Percentiles rank a stretch among this genome's conserved stretches.
Conservation (phyloP, 2,113 vertebrate species). For the Rhodinocichla rosea region DNA sequence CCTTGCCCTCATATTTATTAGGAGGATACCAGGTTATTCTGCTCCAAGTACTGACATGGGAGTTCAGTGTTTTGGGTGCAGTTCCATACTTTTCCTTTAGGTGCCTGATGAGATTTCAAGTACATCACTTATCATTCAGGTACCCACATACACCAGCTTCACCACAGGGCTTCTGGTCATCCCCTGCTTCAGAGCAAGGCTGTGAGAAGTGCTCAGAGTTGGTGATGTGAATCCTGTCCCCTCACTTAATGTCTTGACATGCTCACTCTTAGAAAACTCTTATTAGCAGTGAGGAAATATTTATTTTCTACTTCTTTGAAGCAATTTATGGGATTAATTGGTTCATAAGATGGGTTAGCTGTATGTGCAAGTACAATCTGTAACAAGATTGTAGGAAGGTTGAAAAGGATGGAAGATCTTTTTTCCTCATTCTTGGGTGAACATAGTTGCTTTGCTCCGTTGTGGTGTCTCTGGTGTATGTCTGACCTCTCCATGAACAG, state of each 20-base stretch:
- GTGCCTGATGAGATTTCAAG: background rate
- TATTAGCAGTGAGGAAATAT: background rate
- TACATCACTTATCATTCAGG: background rate
- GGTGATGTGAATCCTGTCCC: accelerated
- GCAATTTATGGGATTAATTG: background rate
- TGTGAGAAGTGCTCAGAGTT: background rate
- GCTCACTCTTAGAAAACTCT: background rate
- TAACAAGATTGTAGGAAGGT: background rate
- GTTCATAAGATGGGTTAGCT: background rate
- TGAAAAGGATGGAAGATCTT: background rate
- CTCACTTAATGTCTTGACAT: background rate
- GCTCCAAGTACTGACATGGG: background rate
- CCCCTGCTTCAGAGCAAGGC: background rate
- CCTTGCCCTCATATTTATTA: background rate
- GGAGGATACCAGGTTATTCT: background rate
- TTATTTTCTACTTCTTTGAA: background rate
- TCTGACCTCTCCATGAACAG: background rate
- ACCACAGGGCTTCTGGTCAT: background rate
- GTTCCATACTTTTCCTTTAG: background rate
- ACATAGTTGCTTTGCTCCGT: accelerated
- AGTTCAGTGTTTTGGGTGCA: background rate
- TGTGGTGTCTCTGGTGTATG: background rate
- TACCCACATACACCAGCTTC: background rate
- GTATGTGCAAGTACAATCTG: background rate
- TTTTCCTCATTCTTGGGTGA: background rate